Conservation (phyloP, 2,113 vertebrate species). For the Chinchilla lanigera region DNA sequence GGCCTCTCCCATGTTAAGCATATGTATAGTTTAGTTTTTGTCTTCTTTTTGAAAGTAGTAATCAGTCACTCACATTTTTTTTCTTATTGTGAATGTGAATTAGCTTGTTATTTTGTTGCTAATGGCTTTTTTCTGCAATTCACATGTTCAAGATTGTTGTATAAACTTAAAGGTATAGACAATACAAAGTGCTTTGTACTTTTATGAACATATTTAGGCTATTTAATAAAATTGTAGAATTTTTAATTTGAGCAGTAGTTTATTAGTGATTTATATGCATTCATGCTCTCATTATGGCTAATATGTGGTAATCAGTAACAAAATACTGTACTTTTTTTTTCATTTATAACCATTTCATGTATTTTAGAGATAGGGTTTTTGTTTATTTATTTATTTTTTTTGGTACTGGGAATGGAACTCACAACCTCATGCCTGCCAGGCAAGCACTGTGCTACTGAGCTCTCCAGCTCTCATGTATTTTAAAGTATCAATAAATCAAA, state of each 20-base stretch:
- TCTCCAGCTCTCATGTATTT: conserved; percentile 24
- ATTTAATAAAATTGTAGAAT: conserved; percentile 44
- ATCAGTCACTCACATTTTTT: conserved; percentile 11
- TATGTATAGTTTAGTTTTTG: background rate
- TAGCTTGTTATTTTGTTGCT: conserved; percentile 53
- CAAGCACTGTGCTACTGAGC: background rate
- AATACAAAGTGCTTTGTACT: conserved; percentile 34
- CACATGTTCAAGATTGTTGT: conserved; percentile 45
- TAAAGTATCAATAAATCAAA: conserved; percentile 3
- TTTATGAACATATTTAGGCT: conserved; percentile 46
- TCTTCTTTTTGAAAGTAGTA: background rate
- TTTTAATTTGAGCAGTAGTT: conserved; percentile 47
- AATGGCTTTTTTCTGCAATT: background rate
- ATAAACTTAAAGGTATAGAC: conserved; percentile 50
- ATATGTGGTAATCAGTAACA: background rate
- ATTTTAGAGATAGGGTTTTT: conserved; percentile 21
- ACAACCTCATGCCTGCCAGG: too few relatives aligned
- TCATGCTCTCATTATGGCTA: background rate
- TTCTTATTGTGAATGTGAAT: background rate
- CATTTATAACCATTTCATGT: conserved; percentile 24
- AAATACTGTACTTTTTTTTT: background rate
- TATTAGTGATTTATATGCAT: conserved; percentile 25
- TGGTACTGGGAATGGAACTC: too few relatives aligned
- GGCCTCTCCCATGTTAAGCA: background rate
- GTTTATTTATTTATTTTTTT: too few relatives aligned